Percentiles rank a stretch among this genome's conserved stretches.
phyloP scores from a whole-genome alignment of 2,113 vertebrate species.

The Cranoglanis bouderius region DNA sequence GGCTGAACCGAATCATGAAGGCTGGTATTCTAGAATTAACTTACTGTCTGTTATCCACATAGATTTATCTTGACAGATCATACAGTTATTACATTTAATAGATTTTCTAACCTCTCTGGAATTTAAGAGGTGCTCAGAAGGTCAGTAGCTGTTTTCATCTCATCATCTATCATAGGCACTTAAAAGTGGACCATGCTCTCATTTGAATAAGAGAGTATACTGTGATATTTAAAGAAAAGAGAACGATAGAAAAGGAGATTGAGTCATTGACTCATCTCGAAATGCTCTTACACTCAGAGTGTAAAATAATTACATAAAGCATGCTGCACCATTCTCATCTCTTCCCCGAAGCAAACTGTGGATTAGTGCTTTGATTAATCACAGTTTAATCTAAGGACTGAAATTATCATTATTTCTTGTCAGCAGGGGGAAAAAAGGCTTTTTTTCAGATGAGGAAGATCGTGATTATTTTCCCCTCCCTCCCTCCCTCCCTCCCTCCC shows the following conservation, averaged over 20 bases:
- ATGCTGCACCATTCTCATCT: constrained; percentile 70
- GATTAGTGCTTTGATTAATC: constrained; percentile 82
- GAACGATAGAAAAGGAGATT: constrained; percentile 40
- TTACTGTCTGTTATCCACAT: background rate
- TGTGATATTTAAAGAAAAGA: constrained; percentile 57
- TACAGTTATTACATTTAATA: background rate
- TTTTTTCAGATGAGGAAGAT: constrained; percentile 67
- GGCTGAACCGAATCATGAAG: background rate
- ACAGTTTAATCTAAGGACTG: constrained; percentile 77
- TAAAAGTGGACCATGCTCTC: constrained; percentile 51
- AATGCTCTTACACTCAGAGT: constrained; percentile 38
- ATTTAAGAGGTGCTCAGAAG: constrained; percentile 22
- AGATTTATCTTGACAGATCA: background rate
- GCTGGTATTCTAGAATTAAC: background rate
- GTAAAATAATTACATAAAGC: constrained; percentile 69
- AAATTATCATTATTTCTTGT: constrained; percentile 73
- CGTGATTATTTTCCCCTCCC: constrained; percentile 69
- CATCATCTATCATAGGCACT: constrained; percentile 51
- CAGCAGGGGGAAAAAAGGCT: constrained; percentile 58
- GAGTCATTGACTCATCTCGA: constrained; percentile 64
- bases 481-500: constrained; percentile 48
- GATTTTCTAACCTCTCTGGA: background rate
- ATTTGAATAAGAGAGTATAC: constrained; percentile 48
- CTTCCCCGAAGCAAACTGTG: constrained; percentile 66
- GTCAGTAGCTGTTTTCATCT: constrained; percentile 48